Evolutionary conservation across 2,888 invertebrate genomes (phyloP).

Genomic region (Rambutsinella grinnellia): DNA sequence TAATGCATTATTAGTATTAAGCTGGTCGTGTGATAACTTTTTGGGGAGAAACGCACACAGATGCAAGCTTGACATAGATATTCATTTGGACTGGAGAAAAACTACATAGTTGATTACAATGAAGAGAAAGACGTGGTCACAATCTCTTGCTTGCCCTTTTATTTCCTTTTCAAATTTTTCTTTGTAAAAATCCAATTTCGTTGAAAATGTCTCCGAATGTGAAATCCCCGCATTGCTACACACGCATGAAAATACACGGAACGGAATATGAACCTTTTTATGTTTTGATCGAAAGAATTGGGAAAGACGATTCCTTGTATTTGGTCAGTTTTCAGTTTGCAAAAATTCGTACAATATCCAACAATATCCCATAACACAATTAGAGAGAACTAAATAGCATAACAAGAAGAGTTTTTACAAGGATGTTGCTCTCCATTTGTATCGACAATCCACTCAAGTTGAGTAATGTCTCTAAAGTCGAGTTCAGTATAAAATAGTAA

Average conservation of each 20-base stretch:
- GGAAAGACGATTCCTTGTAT: too few species aligned
- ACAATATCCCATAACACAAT: too few species aligned
- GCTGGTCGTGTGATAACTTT: neutral
- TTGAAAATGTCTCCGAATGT: slow-evolving; percentile 29
- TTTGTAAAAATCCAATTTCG: slow-evolving; percentile 32
- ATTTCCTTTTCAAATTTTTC: neutral
- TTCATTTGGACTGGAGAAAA: too few species aligned
- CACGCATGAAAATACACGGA: neutral
- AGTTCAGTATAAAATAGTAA: slow-evolving; percentile 56
- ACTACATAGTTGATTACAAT: too few species aligned
- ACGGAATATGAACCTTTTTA: neutral
- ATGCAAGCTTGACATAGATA: neutral
- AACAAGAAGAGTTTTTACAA: too few species aligned
- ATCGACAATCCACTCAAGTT: too few species aligned
- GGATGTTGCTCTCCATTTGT: too few species aligned
- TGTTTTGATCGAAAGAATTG: too few species aligned
- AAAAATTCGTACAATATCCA: too few species aligned
- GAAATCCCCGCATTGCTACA: slow-evolving; percentile 26
- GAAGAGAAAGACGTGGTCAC: slow-evolving; percentile 10
- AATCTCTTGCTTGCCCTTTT: neutral
- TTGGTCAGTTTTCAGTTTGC: too few species aligned
- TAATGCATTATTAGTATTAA: slow-evolving; percentile 30
- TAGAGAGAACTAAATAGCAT: too few species aligned
- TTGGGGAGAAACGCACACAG: neutral
- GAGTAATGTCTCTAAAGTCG: slow-evolving; percentile 57